phyloP scores from a whole-genome alignment of 2,888 invertebrate genomes.

The Epinotia ramella region DNA sequence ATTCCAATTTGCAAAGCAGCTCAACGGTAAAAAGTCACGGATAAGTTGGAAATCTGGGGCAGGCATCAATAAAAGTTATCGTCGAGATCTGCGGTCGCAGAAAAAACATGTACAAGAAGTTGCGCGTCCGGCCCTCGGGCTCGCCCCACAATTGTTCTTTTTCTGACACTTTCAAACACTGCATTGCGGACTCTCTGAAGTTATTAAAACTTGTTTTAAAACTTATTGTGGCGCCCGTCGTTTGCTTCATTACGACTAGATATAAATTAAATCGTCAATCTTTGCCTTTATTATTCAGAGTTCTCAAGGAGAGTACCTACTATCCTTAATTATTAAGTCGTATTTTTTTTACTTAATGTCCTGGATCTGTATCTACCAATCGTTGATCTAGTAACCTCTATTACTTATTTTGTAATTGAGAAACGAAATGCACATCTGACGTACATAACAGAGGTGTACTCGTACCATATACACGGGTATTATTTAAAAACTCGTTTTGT shows the following conservation, averaged over 20 bases:
- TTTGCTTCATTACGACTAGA: neutral
- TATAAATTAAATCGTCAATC: neutral
- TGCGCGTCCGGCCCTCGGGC: slow-evolving; percentile 10
- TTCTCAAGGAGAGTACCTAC: neutral
- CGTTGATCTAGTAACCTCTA: too few relatives aligned
- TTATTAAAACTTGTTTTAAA: slow-evolving; percentile 21
- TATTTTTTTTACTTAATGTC: too few relatives aligned
- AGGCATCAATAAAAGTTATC: slow-evolving; percentile 43
- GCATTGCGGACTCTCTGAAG: slow-evolving; percentile 12
- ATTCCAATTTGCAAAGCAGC: slow-evolving; percentile 41
- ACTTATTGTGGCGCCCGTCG: neutral
- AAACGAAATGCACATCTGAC: too few relatives aligned
- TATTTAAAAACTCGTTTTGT: too few relatives aligned
- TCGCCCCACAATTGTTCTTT: slow-evolving; percentile 31
- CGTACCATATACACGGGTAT: too few relatives aligned
- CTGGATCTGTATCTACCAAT: neutral
- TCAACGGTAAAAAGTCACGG: slow-evolving; percentile 36
- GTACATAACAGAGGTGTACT: too few relatives aligned
- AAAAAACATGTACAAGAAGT: slow-evolving; percentile 41
- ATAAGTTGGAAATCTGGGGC: slow-evolving; percentile 37
- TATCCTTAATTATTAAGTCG: too few relatives aligned
- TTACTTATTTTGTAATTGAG: too few relatives aligned
- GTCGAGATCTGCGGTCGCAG: slow-evolving; percentile 21
- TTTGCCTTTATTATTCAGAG: neutral
- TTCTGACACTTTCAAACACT: slow-evolving; percentile 28